These are phyloP conservation scores for Luperina nickerlii DNA, from an alignment of 2,888 invertebrate species.

Conservation along the genomic window DNA sequence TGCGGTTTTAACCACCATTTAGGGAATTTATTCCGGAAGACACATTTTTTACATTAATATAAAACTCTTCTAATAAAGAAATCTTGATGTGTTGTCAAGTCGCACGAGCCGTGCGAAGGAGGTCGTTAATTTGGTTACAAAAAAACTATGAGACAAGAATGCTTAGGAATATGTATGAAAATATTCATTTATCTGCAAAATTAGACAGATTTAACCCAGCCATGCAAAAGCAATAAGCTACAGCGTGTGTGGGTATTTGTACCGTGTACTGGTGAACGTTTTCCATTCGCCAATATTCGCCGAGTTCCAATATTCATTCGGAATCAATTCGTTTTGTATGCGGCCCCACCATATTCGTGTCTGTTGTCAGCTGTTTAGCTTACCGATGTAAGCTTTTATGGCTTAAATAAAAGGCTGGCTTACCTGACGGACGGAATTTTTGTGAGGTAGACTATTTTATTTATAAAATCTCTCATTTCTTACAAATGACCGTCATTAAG, in stretches of 20 bases:
- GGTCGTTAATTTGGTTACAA: background rate
- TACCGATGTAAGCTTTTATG: constrained; percentile 30
- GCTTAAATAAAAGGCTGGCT: constrained; percentile 10
- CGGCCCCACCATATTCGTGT: constrained; percentile 47
- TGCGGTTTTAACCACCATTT: too few relatives aligned
- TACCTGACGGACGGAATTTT: background rate
- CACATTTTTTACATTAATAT: background rate
- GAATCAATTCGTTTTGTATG: constrained; percentile 48
- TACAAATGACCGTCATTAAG: background rate
- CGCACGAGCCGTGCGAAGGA: background rate
- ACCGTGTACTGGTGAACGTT: constrained; percentile 15
- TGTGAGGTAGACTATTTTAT: background rate
- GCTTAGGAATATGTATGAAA: too few relatives aligned
- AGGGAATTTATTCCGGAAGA: too few relatives aligned
- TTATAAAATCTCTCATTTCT: background rate
- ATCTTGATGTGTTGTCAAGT: background rate
- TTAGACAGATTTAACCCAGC: background rate
- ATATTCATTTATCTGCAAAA: background rate
- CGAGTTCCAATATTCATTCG: constrained; percentile 43
- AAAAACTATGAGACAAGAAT: background rate
- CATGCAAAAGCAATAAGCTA: constrained; percentile 29
- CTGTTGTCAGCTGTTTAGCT: constrained; percentile 32
- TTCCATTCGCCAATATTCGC: constrained; percentile 34
- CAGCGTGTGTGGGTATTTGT: constrained; percentile 8
- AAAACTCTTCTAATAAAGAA: too few relatives aligned